These are phyloP conservation scores for Erithacus rubecula DNA, from an alignment of 2,797 vertebrate species.

Conservation along the genomic window DNA sequence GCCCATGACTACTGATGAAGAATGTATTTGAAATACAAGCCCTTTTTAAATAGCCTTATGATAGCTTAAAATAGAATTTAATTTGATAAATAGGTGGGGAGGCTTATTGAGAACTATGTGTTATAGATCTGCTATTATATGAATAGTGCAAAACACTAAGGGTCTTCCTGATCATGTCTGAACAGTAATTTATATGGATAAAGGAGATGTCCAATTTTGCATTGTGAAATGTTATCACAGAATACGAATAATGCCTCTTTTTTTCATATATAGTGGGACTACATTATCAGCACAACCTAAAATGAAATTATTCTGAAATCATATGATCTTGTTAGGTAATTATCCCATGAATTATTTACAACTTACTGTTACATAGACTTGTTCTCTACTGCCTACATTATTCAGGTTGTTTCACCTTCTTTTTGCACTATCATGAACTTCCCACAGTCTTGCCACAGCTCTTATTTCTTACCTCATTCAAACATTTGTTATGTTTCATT, in stretches of 20 bases:
- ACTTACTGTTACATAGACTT: background rate
- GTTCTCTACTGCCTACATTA: background rate
- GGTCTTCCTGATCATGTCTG: background rate
- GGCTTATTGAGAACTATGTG: background rate
- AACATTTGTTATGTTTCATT: background rate
- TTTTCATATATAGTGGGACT: background rate
- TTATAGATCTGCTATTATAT: background rate
- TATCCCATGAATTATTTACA: slow-evolving; percentile 38
- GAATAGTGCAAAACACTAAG: background rate
- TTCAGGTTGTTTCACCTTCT: background rate
- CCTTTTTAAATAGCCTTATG: background rate
- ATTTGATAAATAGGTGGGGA: background rate
- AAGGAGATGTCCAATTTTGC: background rate
- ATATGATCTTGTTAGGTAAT: background rate
- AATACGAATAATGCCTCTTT: background rate
- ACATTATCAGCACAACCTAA: background rate
- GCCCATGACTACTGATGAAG: background rate
- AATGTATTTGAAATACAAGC: background rate
- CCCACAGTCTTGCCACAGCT: background rate
- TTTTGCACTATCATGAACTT: background rate
- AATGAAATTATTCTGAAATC: background rate
- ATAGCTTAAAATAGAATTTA: background rate
- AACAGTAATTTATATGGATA: background rate
- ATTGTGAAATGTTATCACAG: background rate
- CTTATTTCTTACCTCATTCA: background rate